Percentiles rank a stretch among this genome's conserved stretches.
Evolutionary conservation across 2,113 vertebrate species (phyloP).

Genomic region (Chionodraco myersi): DNA sequence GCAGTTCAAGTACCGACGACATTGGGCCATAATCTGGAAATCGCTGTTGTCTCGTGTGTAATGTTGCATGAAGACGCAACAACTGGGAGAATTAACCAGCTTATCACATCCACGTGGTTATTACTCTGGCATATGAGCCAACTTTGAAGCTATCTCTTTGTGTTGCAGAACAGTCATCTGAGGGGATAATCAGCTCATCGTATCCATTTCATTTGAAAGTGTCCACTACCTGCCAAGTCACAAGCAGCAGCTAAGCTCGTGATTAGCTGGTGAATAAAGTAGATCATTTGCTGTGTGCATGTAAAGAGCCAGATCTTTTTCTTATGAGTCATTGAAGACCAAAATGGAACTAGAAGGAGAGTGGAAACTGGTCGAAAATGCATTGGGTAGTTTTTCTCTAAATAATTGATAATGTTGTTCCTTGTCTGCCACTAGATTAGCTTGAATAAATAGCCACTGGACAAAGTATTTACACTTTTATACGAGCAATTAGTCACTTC

Average conservation of each 20-base stretch:
- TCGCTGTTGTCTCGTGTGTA: not conserved
- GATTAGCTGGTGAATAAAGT: too few relatives aligned
- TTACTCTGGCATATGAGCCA: not conserved
- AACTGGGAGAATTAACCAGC: not conserved
- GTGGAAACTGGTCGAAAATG: not conserved
- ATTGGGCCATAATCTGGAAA: not conserved
- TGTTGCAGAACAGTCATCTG: not conserved
- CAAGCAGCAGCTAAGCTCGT: not conserved
- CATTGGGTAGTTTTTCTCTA: not conserved
- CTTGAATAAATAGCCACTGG: too few relatives aligned
- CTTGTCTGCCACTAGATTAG: too few relatives aligned
- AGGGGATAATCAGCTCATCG: not conserved
- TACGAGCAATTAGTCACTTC: too few relatives aligned
- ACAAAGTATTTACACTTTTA: too few relatives aligned
- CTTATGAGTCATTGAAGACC: not conserved
- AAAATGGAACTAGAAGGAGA: not conserved
- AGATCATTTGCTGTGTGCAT: not conserved
- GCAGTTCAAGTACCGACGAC: not conserved
- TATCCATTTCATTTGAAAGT: not conserved
- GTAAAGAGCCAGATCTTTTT: not conserved
- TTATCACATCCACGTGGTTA: not conserved
- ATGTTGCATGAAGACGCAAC: not conserved
- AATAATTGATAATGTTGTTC: too few relatives aligned
- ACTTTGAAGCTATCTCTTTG: not conserved
- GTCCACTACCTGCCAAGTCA: too few relatives aligned